phyloP scores from a whole-genome alignment of 2,113 vertebrate species.

The Anoplopoma fimbria region DNA sequence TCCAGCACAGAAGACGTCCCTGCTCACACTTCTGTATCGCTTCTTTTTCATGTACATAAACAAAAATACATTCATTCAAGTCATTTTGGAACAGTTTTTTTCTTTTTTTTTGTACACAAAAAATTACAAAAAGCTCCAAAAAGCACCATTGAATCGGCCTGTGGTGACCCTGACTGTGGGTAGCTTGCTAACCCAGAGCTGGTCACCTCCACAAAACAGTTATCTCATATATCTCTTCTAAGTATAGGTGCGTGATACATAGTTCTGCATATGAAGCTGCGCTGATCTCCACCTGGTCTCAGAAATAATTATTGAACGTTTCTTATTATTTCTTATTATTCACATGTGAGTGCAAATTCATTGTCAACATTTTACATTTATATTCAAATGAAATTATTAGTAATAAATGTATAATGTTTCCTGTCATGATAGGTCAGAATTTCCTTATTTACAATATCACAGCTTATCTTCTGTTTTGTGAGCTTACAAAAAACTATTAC shows the following conservation, averaged over 20 bases:
- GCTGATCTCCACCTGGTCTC: conserved; percentile 71
- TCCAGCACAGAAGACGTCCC: conserved; percentile 73
- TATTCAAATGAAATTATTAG: conserved; percentile 23
- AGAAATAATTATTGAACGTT: conserved; percentile 33
- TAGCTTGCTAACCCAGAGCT: conserved; percentile 58
- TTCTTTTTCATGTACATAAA: conserved; percentile 81
- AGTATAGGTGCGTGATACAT: conserved; percentile 73
- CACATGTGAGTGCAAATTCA: conserved; percentile 53
- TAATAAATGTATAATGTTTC: conserved; percentile 8
- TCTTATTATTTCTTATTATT: conserved; percentile 27
- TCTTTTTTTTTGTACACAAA: conserved; percentile 81
- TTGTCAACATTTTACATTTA: conserved; percentile 22
- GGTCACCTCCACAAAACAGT: conserved; percentile 81
- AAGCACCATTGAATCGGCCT: conserved; percentile 88
- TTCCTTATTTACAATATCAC: conserved; percentile 59
- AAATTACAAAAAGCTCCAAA: conserved; percentile 86
- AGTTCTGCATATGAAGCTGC: conserved; percentile 69
- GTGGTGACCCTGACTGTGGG: conserved; percentile 70
- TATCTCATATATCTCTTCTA: conserved; percentile 81
- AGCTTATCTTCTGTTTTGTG: conserved; percentile 54
- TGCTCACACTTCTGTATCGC: conserved; percentile 76
- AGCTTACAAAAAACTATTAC: conserved; percentile 21
- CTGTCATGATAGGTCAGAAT: conserved; percentile 23
- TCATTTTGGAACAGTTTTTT: conserved; percentile 86
- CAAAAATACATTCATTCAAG: conserved; percentile 89